Conservation (phyloP, 2,797 vertebrate genomes). For the Channa striata region DNA sequence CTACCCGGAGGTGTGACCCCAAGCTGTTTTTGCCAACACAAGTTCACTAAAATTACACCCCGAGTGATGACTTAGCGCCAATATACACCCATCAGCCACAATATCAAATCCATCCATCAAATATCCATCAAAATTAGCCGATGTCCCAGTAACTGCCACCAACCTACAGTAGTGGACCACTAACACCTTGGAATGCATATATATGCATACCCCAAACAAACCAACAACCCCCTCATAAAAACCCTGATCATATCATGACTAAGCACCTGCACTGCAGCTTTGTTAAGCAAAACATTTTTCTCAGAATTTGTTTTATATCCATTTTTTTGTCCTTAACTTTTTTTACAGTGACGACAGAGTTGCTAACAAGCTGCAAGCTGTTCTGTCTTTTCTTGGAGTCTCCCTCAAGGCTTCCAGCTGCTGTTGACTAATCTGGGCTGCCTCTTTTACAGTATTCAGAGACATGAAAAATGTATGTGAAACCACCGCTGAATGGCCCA, state of each 20-base stretch:
- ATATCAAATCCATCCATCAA: too few relatives aligned
- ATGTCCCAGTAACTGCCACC: background rate
- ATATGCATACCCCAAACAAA: background rate
- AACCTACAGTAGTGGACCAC: background rate
- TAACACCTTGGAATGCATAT: background rate
- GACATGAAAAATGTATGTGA: slow-evolving; percentile 25
- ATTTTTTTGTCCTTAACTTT: too few relatives aligned
- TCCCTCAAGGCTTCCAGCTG: slow-evolving; percentile 26
- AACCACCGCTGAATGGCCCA: slow-evolving; percentile 10
- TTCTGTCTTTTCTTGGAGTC: too few relatives aligned
- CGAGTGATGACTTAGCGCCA: background rate
- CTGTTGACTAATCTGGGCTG: slow-evolving; percentile 31
- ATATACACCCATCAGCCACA: too few relatives aligned
- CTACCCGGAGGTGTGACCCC: background rate
- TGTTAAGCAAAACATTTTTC: too few relatives aligned
- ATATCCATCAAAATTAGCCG: too few relatives aligned
- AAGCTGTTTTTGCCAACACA: background rate
- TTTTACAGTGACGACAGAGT: too few relatives aligned
- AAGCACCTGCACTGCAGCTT: too few relatives aligned
- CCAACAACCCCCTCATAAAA: too few relatives aligned
- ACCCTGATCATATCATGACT: too few relatives aligned
- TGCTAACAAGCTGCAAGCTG: too few relatives aligned
- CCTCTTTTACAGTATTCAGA: slow-evolving; percentile 21
- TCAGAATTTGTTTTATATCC: too few relatives aligned
- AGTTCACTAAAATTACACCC: background rate